Evolutionary conservation across 2,888 invertebrate genomes (phyloP), one percentile per base, ranked within the genome.

Genomic region (Andrena bucephala): DNA sequence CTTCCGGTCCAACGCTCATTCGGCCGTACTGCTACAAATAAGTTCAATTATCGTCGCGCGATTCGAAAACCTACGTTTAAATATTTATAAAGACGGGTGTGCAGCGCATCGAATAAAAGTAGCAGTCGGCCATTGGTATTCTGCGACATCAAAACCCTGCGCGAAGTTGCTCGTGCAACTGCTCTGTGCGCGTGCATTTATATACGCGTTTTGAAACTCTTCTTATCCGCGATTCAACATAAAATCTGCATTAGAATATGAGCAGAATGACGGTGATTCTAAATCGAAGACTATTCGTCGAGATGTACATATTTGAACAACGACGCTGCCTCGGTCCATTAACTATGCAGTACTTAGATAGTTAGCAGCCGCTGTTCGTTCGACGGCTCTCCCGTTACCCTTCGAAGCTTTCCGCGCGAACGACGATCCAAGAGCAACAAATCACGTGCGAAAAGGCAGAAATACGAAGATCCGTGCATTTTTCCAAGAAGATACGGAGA

Each of bases 111-210:
- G 29, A 31, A 57, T 48, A 60, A 83, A 59, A 24, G 36, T 24
- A 57, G 16, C 77, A 81, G 84, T 84, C 81, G 84, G 75, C 84
- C 81, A 73, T 86, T 78, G 77, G 72, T 81, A 77, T 69, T 81
- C 20, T 52, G 13, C 48, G n/a, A 20, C 69, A 69, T 77, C 65
- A 62, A 62, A 29, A 62, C 50, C 66, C 50, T 52, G 57, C 54
- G 4, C 74, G 27, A 65, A 67, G 52, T 62, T 79, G 33, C 74
- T 54, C 31, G 8, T 33, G 57, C 67, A 60, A 67, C 10, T 33
- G 13, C 42, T 42, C 42, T 5, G 42, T 42, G 4, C 42, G 42
- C 42, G 42, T 42, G 42, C 42, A 42, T 42, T n/a, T 33, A 20
- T 67, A 4, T 7, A 57, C 81, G 74, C 67, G 48, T 60, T 27